Percentiles rank a stretch among this genome's conserved stretches.
These are phyloP conservation scores for Plumapathes pennacea DNA, from an alignment of 92 coral and sea anemone species.

Conservation along the genomic window DNA sequence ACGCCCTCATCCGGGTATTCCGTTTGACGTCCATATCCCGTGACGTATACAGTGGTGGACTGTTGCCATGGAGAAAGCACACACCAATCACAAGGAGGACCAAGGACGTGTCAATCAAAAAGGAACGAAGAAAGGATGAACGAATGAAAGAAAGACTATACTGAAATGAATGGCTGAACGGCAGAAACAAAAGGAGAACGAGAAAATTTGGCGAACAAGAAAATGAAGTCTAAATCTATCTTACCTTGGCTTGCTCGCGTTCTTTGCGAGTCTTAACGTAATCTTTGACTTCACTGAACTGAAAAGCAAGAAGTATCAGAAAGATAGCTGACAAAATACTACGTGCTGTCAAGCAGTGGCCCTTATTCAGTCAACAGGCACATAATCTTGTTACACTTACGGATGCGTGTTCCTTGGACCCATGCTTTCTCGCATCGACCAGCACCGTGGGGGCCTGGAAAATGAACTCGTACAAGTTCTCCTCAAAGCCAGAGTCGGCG, in stretches of 20 bases:
- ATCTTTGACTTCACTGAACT: constrained; percentile 52
- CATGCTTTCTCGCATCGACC: constrained; percentile 45
- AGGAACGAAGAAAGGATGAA: not conserved
- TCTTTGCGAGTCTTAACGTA: constrained; percentile 13
- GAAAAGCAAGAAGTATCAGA: not conserved
- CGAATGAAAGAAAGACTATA: not conserved
- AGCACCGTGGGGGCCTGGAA: constrained; percentile 58
- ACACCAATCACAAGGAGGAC: not conserved
- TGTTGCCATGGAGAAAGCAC: not conserved
- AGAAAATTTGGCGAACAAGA: too few relatives aligned
- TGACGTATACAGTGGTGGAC: constrained; percentile 31
- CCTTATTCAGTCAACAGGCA: too few relatives aligned
- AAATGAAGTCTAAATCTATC: too few relatives aligned
- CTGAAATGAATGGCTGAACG: too few relatives aligned
- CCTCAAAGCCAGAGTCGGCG: constrained; percentile 52
- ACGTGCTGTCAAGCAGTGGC: too few relatives aligned
- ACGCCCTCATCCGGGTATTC: constrained; percentile 59
- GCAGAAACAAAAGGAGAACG: too few relatives aligned
- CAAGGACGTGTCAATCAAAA: too few relatives aligned
- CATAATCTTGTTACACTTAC: constrained; percentile 7
- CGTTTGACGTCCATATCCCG: constrained; percentile 48
- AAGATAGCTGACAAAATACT: not conserved
- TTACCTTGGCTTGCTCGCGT: too few relatives aligned
- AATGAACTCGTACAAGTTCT: constrained; percentile 48
- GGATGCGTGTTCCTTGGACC: constrained; percentile 41